A percentile compares a stretch with the other conserved stretches of the same genome.
phyloP scores from a whole-genome alignment of 2,113 vertebrate species.

The Pogona vitticeps region DNA sequence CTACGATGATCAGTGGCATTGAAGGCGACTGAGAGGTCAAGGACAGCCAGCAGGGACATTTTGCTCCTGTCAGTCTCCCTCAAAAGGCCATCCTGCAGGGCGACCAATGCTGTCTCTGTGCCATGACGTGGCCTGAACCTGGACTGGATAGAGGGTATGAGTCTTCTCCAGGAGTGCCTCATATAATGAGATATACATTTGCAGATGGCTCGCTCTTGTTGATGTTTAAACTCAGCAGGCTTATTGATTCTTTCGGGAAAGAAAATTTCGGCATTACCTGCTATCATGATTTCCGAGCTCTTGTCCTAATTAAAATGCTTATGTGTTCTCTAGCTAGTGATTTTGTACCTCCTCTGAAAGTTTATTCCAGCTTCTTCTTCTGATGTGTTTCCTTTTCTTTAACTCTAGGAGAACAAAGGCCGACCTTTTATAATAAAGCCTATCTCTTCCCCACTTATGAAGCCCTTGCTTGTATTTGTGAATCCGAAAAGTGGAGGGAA shows the following conservation, averaged over 20 bases:
- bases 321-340: background rate
- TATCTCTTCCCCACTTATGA: conserved; percentile 85
- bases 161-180: too few species aligned
- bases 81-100: too few species aligned
- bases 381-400: background rate
- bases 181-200: background rate
- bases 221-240: background rate
- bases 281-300: background rate
- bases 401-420: conserved; percentile 80
- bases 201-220: background rate
- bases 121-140: too few species aligned
- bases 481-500: conserved; percentile 87
- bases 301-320: background rate
- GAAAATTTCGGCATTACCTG: background rate
- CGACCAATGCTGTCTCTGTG: too few species aligned
- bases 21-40: too few species aligned
- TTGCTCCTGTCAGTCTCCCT: too few species aligned
- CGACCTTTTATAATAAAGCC: conserved; percentile 85
- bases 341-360: background rate
- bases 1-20: too few species aligned
- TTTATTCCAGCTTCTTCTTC: background rate
- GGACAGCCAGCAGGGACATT: too few species aligned
- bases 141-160: too few species aligned
- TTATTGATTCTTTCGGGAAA: background rate
- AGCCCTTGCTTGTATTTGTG: conserved; percentile 83